Conservation (phyloP, 1,140 invertebrate species). For the Eurytemora carolleeae region DNA sequence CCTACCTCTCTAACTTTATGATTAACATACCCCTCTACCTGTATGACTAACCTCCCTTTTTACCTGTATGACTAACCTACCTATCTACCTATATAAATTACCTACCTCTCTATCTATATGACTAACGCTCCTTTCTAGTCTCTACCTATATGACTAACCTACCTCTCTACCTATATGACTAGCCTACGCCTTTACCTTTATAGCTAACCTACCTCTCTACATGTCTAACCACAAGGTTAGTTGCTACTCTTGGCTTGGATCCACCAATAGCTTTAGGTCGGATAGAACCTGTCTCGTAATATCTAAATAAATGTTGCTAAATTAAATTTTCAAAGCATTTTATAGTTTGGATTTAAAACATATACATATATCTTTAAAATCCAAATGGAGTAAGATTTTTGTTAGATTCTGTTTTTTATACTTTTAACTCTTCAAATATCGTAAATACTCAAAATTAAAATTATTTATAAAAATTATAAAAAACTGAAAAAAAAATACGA, state of each 20-base stretch:
- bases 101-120: background rate
- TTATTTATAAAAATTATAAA: too few species aligned
- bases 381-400: too few species aligned
- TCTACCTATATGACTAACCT: background rate
- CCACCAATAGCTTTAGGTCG: conserved; percentile 85
- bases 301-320: conserved; percentile 37
- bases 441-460: too few species aligned
- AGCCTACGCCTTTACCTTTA: background rate
- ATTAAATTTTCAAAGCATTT: too few species aligned
- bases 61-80: background rate
- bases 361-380: too few species aligned
- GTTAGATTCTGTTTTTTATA: too few species aligned
- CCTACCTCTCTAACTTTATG: background rate
- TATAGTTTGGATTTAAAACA: too few species aligned
- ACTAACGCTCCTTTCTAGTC: background rate
- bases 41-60: background rate
- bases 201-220: conserved; percentile 38
- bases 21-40: background rate
- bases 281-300: conserved; percentile 95
- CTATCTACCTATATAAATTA: background rate
- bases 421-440: too few species aligned
- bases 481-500: conserved; percentile 20
- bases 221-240: conserved; percentile 72
- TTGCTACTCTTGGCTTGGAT: conserved; percentile 88
- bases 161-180: conserved; percentile 61